A percentile compares a stretch with the other conserved stretches of the same genome.
These are phyloP conservation scores for Phenganax stokvisi DNA, from an alignment of 92 coral and sea anemone genomes.

Conservation along the genomic window DNA sequence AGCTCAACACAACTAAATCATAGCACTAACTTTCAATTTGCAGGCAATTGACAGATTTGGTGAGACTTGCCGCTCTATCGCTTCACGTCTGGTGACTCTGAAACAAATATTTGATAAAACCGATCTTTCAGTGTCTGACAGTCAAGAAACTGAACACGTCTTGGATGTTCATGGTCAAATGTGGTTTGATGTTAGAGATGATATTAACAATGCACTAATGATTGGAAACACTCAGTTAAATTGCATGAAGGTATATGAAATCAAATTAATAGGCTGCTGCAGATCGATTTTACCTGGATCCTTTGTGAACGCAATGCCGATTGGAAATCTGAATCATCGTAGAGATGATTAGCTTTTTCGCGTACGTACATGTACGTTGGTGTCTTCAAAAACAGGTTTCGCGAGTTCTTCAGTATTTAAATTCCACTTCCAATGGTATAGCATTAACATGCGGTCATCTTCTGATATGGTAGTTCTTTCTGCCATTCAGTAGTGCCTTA, in stretches of 20 bases:
- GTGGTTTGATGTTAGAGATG: conserved; percentile 95
- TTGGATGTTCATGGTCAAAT: conserved; percentile 76
- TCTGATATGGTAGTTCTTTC: no score
- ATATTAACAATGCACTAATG: conserved; percentile 68
- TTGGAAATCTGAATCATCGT: no score
- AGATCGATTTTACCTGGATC: no score
- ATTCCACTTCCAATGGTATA: no score
- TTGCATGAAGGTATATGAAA: conserved; percentile 58
- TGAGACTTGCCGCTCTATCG: conserved; percentile 47
- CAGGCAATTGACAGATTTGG: conserved; percentile 96
- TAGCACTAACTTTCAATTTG: conserved; percentile 14
- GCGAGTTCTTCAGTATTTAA: no score
- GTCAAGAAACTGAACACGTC: conserved; percentile 66
- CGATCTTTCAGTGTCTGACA: conserved; percentile 54
- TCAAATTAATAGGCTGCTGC: conserved; percentile 2
- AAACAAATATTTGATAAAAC: conserved; percentile 56
- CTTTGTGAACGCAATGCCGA: no score
- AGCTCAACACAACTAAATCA: no score
- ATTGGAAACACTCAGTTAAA: conserved; percentile 67
- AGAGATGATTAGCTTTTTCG: no score
- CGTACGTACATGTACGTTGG: no score
- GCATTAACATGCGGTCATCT: no score
- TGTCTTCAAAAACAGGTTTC: no score
- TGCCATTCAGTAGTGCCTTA: no score
- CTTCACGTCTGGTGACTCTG: conserved; percentile 56